A percentile compares a stretch with the other conserved stretches of the same genome.
phyloP scores from a whole-genome alignment of 2,888 invertebrate genomes.

The Pristionchus entomophagus region DNA sequence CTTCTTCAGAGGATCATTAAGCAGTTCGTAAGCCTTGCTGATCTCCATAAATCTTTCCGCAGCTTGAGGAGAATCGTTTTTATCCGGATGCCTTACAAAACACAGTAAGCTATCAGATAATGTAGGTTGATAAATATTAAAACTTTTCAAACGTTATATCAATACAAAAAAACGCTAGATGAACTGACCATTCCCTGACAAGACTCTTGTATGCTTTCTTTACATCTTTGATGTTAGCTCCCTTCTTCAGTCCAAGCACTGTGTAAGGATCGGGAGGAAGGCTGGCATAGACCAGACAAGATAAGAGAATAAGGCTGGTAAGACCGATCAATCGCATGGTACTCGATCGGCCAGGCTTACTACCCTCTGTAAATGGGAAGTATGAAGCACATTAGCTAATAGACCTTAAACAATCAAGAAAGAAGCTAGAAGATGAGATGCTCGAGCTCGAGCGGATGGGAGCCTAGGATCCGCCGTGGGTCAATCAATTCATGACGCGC shows the following conservation, averaged over 20 bases:
- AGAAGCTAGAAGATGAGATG: not conserved
- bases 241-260: slow-evolving; percentile 84
- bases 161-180: no score
- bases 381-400: not conserved
- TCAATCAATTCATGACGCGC: slow-evolving; percentile 17
- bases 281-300: not conserved
- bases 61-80: slow-evolving; percentile 67
- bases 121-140: no score
- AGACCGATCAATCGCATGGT: slow-evolving; percentile 31
- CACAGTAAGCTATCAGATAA: not conserved
- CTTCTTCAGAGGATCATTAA: slow-evolving; percentile 62
- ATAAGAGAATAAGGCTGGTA: not conserved
- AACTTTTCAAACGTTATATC: no score
- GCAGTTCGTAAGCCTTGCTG: slow-evolving; percentile 71
- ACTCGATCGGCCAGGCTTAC: not conserved
- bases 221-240: slow-evolving; percentile 87
- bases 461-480: no score
- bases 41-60: slow-evolving; percentile 71
- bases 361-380: not conserved
- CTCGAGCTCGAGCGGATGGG: no score
- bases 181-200: slow-evolving; percentile 88
- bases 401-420: not conserved
- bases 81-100: slow-evolving; percentile 73
- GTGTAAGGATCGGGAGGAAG: slow-evolving; percentile 65
- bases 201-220: slow-evolving; percentile 90